Evolutionary conservation across 2,888 invertebrate genomes (phyloP).

Genomic region (Eilema griseolum): DNA sequence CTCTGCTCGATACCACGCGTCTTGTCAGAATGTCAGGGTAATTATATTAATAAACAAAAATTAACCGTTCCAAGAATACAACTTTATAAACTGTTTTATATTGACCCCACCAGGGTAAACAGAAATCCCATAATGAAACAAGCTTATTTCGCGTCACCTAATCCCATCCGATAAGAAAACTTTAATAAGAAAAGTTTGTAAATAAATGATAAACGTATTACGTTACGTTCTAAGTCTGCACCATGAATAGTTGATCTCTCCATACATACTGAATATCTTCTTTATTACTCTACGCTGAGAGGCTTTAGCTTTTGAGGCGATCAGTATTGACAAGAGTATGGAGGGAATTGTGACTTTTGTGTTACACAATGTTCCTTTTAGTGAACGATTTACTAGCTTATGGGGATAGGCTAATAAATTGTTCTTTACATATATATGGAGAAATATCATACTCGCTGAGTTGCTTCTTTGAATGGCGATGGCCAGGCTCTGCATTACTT

Average conservation of each 20-base stretch:
- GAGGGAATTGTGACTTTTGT: slow-evolving; percentile 30
- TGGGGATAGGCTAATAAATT: too few relatives aligned
- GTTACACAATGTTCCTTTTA: too few relatives aligned
- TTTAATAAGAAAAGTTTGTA: slow-evolving; percentile 27
- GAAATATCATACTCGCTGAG: too few relatives aligned
- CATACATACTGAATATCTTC: slow-evolving; percentile 52
- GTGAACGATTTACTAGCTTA: too few relatives aligned
- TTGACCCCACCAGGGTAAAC: background rate
- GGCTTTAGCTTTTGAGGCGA: slow-evolving; percentile 31
- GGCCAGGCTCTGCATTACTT: too few relatives aligned
- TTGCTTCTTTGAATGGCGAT: too few relatives aligned
- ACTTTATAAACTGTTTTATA: background rate
- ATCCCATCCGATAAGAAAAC: slow-evolving; percentile 18
- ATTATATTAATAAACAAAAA: background rate
- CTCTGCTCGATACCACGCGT: too few relatives aligned
- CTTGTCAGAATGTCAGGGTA: too few relatives aligned
- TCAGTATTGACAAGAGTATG: slow-evolving; percentile 21
- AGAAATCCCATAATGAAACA: slow-evolving; percentile 1
- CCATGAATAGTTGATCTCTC: slow-evolving; percentile 59
- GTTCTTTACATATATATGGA: too few relatives aligned
- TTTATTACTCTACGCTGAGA: slow-evolving; percentile 45
- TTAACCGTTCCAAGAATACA: background rate
- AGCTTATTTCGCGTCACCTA: slow-evolving; percentile 19
- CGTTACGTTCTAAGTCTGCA: slow-evolving; percentile 32
- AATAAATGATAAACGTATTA: slow-evolving; percentile 17